These are phyloP conservation scores for Podarcis raffonei DNA, from an alignment of 2,113 vertebrate species.

Conservation along the genomic window DNA sequence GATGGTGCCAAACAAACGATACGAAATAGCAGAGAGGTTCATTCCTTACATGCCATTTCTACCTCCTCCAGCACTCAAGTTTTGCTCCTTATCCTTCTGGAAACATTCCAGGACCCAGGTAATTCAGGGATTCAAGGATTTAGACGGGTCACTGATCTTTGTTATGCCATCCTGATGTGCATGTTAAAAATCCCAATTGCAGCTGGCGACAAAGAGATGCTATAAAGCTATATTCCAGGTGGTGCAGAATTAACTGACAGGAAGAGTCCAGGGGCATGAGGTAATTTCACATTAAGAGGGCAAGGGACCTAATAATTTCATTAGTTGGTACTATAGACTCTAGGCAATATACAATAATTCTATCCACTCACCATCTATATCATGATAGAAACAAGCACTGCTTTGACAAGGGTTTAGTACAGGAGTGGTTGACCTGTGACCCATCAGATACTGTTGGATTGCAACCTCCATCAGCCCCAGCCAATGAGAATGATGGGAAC, in stretches of 20 bases:
- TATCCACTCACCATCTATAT: not conserved
- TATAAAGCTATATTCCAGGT: not conserved
- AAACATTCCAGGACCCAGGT: not conserved
- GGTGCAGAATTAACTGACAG: not conserved
- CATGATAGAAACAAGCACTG: not conserved
- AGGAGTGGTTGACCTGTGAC: too few species aligned
- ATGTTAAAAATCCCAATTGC: not conserved
- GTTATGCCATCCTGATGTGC: slow-evolving; percentile 11
- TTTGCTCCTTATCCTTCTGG: slow-evolving; percentile 39
- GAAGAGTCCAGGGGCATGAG: slow-evolving; percentile 38
- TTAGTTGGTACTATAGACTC: not conserved
- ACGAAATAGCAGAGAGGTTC: slow-evolving; percentile 40
- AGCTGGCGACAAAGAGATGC: not conserved
- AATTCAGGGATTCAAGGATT: slow-evolving; percentile 47
- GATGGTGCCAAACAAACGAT: slow-evolving; percentile 31
- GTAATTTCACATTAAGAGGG: slow-evolving; percentile 16
- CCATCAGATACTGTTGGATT: too few species aligned
- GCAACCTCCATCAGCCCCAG: too few species aligned
- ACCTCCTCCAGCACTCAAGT: slow-evolving; percentile 8
- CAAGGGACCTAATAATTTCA: not conserved
- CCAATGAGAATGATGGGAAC: too few species aligned
- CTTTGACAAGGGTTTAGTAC: not conserved
- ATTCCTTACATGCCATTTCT: slow-evolving; percentile 57
- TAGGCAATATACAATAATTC: not conserved
- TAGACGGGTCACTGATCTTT: not conserved